Evolutionary conservation across 2,888 invertebrate genomes (phyloP), one percentile per base, ranked within the genome.

Genomic region (Lasioglossum leucozonium): DNA sequence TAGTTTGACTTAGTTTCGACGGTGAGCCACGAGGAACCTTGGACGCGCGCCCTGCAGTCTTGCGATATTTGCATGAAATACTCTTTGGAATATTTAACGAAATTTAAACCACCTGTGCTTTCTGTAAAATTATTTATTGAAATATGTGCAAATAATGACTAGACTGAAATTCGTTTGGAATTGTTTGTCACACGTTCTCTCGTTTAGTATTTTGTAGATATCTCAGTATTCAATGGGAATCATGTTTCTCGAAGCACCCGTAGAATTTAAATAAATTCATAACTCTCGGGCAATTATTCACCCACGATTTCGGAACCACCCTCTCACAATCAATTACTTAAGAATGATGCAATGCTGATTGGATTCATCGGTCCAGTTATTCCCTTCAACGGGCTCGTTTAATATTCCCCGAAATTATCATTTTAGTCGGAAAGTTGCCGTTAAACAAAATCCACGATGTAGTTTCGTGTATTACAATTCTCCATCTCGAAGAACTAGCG

Each of bases 201-300:
- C 18, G 37, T 22, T 10, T 22, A 37, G 11, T 34, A 37, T 67
- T 37, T 22, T 22, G 4, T 34, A 16, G 65, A n/a, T n/a, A n/a
- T n/a, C n/a, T n/a, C n/a, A n/a, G 26, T 26, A 73, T n/a, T 47
- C 44, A 11, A 6, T 34, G 44, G 13, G 6, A n/a, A 11, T 1
- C 18, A 65, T 26, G 13, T 47, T 73, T 4, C 37, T 67, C 5
- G 67, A n/a, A 30, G 67, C 11, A 11, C 26, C 26, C 51, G 37
- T 16, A 2, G 2, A 22, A 73, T 34, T 34, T 30, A 65, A 77
- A 73, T 78, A 78, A 69, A 82, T 82, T 82, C 78, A 79, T 71
- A 75, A 65, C 72, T n/a, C 62, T 4, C 47, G 8, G 58, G 4
- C 73, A 74, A 82, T 82, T 82, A 78, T 75, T 82, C 75, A 62